Evolutionary conservation across 1,140 invertebrate genomes (phyloP).

Genomic region (Bombyx mori): ASM3026992v2 NC_085115.1:4157501-4158000

Average conservation of each 20-base stretch:
- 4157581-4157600: conserved; percentile 15
- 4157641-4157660: conserved; percentile 45
- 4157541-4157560: too few relatives aligned
- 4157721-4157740: conserved; percentile 65
- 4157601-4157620: conserved; percentile 19
- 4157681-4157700: conserved; percentile 55
- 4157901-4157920: conserved; percentile 59
- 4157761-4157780: conserved; percentile 20
- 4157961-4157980: conserved; percentile 59
- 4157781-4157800: conserved; percentile 5
- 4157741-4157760: conserved; percentile 54
- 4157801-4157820: too few relatives aligned
- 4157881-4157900: conserved; percentile 26
- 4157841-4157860: too few relatives aligned
- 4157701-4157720: conserved; percentile 63
- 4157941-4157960: conserved; percentile 64
- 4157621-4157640: conserved; percentile 26
- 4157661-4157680: conserved; percentile 45
- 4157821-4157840: too few relatives aligned
- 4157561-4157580: too few relatives aligned
- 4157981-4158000: conserved; percentile 41
- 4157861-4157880: not conserved
- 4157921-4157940: conserved; percentile 56
- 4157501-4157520: conserved; percentile 11
- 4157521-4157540: not conserved